A percentile compares a stretch with the other conserved stretches of the same genome.
phyloP scores from a whole-genome alignment of 2,797 vertebrate species.

The Triplophysa yarkandensis region DNA sequence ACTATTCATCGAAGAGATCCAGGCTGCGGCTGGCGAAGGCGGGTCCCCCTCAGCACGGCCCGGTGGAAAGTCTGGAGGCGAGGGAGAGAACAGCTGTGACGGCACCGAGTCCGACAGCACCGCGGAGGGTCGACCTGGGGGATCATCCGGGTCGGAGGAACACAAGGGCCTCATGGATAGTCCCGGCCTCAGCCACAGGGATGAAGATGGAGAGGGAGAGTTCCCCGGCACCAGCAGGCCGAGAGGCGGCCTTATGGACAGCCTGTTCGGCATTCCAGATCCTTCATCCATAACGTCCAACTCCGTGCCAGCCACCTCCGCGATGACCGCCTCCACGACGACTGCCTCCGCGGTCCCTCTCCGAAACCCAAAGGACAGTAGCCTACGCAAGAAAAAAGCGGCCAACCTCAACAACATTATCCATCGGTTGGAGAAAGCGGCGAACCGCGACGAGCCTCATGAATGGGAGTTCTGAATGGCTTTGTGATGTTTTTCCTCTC shows the following conservation, averaged over 20 bases:
- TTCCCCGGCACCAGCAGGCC: conserved; percentile 78
- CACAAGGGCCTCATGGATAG: conserved; percentile 63
- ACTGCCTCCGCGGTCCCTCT: conserved; percentile 61
- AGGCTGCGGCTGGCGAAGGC: conserved; percentile 90
- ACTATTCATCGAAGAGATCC: conserved; percentile 98
- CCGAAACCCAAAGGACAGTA: conserved; percentile 95
- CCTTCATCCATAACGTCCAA: conserved; percentile 62
- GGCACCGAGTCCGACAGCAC: conserved; percentile 88
- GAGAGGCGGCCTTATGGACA: conserved; percentile 79
- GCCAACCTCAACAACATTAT: conserved; percentile 99
- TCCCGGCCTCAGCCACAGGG: conserved; percentile 69
- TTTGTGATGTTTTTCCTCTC: conserved; percentile 5
- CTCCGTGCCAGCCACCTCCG: too few species aligned
- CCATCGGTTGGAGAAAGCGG: conserved; percentile 98
- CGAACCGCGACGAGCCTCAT: conserved; percentile 92
- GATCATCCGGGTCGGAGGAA: conserved; percentile 65
- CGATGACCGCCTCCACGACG: too few species aligned
- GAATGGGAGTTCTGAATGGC: conserved; percentile 88
- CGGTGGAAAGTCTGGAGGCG: conserved; percentile 79
- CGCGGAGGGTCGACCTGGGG: conserved; percentile 75
- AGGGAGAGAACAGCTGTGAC: conserved; percentile 94
- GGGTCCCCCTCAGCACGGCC: conserved; percentile 89
- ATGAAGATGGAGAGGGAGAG: conserved; percentile 75
- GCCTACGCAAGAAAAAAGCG: conserved; percentile 96
- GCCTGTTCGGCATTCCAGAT: conserved; percentile 88